Evolutionary conservation across 1,140 invertebrate species (phyloP), one percentile per base, ranked within the genome.

Genomic region (Drosophila cardini): DNA sequence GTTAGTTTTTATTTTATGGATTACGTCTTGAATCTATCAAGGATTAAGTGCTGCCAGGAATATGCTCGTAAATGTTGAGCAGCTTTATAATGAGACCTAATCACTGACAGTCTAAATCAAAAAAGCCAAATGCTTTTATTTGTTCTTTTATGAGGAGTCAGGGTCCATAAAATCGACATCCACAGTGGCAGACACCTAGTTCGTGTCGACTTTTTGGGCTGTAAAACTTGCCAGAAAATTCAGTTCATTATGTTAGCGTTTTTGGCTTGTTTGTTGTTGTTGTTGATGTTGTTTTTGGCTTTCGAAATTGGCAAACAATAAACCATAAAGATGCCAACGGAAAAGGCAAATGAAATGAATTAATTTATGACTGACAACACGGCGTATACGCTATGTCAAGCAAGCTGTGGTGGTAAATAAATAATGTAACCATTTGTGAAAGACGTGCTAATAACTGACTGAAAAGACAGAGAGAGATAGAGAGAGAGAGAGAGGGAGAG

Each of bases 21-120:
- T 50, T 67, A 57, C 43, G 16, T n/a, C 8, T 16, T 40, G 13
- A 50, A 56, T 60, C 61, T 62, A 61, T 67, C 15, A 46, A 30
- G 46, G 8, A 52, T 72, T 63, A 67, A 52, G 9, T 7, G 9
- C 32, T 18, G 11, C 48, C 42, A 11, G 63, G 62, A 80, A 65
- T 75, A 50, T 63, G 70, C 78, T 78, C 83, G 63, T 87, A 72
- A 85, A 85, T 81, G 65, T 64, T 56, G 52, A 75, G 32, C 26
- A 50, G 60, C 75, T 71, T 55, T 65, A 50, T 75, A 86, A 76
- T 69, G 67, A 63, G 52, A 11, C 21, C 67, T 65, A 82, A 87
- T 87, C 83, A 86, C 58, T 4, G 10, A 15, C 38, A 46, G 40
- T 18, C 18, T 38, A 64, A 53, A 75, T 63, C 43, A 42, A 61